Evolutionary conservation across 2,888 invertebrate species (phyloP), one percentile per base, ranked within the genome.

Genomic region (Abrostola tripartita): DNA sequence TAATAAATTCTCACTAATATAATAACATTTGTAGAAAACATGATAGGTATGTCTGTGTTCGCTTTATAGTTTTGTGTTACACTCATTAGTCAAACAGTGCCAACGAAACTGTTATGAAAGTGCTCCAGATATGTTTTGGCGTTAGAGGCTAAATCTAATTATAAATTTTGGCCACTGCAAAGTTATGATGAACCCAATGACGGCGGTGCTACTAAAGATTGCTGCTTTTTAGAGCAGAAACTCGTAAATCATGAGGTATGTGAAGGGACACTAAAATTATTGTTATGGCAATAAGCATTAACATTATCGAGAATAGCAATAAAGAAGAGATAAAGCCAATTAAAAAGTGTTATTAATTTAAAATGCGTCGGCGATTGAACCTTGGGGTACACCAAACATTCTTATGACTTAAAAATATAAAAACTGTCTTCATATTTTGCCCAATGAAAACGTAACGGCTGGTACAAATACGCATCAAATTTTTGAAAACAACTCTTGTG

Each of bases 61-160:
- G 74, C 61, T 66, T 63, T 61, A 68, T 67, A 77, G 65, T 74
- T 78, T 83, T 76, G 74, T 78, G 79, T 78, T 76, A 80, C 77
- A 79, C 77, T 80, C 76, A 82, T 85, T 79, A 81, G 83, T 82
- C 83, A 84, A 83, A 81, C 81, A 71, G 78, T 88, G 87, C 86
- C 88, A 86, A 81, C 82, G 74, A 61, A 76, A 73, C 72, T 70
- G 81, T 85, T 87, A 87, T 88, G 85, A 88, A 87, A 88, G 85
- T 88, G 89, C 66, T 83, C 89, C 62, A 88, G 82, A 83, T 90
- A 81, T 74, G 65, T 79, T 85, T 88, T 90, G 88, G 88, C 89
- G 80, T 78, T 84, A 81, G 85, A 82, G 74, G 71, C 76, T 71
- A 79, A 67, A 72, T 81, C 85, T 89, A 89, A 83, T 85, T 84